Conservation (phyloP, 92 coral and sea anemone species). For the Pocillopora meandrina region DNA sequence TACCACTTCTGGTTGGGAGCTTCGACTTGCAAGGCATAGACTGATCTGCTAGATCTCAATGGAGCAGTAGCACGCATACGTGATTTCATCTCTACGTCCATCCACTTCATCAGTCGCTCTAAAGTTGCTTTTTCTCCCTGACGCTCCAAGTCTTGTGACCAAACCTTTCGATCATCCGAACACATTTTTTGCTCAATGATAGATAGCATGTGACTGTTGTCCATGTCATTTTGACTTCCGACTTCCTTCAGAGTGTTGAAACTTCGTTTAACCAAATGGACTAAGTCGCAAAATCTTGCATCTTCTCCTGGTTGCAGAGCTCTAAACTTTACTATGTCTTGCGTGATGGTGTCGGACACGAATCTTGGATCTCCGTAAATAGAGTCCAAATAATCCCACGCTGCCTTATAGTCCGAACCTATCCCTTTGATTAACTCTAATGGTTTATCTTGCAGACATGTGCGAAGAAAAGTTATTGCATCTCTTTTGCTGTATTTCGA, state of each 20-base stretch:
- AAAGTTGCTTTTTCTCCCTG: conserved; percentile 50
- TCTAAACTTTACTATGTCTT: conserved; percentile 46
- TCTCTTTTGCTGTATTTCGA: too few relatives aligned
- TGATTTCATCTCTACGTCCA: conserved; percentile 62
- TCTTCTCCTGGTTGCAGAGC: conserved; percentile 48
- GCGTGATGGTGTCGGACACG: conserved; percentile 58
- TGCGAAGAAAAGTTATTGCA: too few relatives aligned
- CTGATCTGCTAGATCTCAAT: too few relatives aligned
- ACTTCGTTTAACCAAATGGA: conserved; percentile 50
- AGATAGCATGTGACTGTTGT: conserved; percentile 43
- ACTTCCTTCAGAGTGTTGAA: conserved; percentile 62
- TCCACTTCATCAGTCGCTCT: conserved; percentile 56
- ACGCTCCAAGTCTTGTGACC: conserved; percentile 63
- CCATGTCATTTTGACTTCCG: conserved; percentile 43
- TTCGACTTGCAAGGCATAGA: too few relatives aligned
- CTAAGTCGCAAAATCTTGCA: conserved; percentile 55
- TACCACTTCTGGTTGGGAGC: too few relatives aligned
- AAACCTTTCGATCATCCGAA: conserved; percentile 53
- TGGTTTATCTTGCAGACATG: conserved; percentile 46
- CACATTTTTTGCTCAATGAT: conserved; percentile 59
- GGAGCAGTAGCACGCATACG: conserved; percentile 72
- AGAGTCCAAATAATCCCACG: conserved; percentile 69
- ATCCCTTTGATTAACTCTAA: conserved; percentile 55
- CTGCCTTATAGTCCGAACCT: conserved; percentile 50
- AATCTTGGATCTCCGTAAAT: conserved; percentile 47